Conservation (phyloP, 1,140 invertebrate genomes). For the Brachionus asplanchnoidis region DNA sequence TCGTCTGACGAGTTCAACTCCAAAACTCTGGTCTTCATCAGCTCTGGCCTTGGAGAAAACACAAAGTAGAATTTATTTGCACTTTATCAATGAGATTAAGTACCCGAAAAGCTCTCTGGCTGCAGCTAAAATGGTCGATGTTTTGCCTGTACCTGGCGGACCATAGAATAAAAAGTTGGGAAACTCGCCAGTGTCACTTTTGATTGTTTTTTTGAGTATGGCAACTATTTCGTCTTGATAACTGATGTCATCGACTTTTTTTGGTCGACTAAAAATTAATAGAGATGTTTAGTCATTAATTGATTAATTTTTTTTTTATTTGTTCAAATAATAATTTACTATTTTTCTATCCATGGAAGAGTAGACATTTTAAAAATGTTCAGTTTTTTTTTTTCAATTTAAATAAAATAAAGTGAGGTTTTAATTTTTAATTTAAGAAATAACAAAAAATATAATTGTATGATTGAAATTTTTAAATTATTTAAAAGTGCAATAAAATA, state of each 20-base stretch:
- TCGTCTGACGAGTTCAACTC: conserved; percentile 99
- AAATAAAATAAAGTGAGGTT: background rate
- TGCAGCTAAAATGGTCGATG: conserved; percentile 91
- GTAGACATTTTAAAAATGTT: background rate
- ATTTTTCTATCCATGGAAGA: conserved; percentile 83
- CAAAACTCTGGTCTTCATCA: conserved; percentile 65
- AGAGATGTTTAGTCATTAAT: conserved; percentile 42
- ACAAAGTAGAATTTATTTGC: background rate
- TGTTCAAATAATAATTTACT: conserved; percentile 62
- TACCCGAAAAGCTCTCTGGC: conserved; percentile 86
- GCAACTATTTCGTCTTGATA: conserved; percentile 92
- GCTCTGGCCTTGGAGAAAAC: conserved; percentile 48
- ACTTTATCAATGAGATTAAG: background rate
- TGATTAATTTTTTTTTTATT: background rate
- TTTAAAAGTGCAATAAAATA: background rate
- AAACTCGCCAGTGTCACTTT: conserved; percentile 61
- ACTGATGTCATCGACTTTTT: conserved; percentile 87
- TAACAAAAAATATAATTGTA: background rate
- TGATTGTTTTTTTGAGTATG: conserved; percentile 74
- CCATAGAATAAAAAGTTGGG: conserved; percentile 97
- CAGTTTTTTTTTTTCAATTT: background rate
- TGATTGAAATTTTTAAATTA: background rate
- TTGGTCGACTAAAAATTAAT: conserved; percentile 69
- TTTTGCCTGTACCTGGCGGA: conserved; percentile 98
- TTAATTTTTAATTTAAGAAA: too few relatives aligned